Percentiles rank a stretch among this genome's conserved stretches.
Conservation (phyloP, 2,888 invertebrate species). For the Mimachlamys varia region DNA sequence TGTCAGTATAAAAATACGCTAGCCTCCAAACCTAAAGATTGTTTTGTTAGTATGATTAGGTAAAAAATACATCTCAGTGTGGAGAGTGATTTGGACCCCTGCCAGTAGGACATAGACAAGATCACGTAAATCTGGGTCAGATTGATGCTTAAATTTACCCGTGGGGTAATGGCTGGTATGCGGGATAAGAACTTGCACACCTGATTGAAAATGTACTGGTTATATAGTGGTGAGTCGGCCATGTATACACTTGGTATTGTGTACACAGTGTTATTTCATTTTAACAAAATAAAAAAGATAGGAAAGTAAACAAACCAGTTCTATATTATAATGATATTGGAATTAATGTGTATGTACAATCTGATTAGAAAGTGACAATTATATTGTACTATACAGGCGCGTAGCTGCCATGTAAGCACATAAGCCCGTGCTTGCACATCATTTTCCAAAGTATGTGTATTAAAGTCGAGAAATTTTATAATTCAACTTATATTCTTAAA, state of each 20-base stretch:
- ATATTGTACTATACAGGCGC: no score
- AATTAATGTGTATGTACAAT: no score
- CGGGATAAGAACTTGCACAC: background rate
- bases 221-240: background rate
- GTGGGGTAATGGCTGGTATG: background rate
- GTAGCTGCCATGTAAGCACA: no score
- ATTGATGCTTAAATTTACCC: background rate
- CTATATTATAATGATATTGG: no score
- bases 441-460: no score
- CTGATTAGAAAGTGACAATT: no score
- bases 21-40: background rate
- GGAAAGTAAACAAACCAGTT: no score
- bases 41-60: background rate
- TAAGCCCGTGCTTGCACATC: no score
- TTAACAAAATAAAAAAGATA: no score
- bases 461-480: no score
- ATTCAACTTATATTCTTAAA: no score
- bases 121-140: background rate
- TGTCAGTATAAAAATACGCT: background rate
- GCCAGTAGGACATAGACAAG: slow-evolving; percentile 5
- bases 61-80: background rate
- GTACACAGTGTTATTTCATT: no score
- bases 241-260: background rate
- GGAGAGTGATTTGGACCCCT: background rate
- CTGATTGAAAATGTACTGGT: background rate